Base-by-base conservation (phyloP, 2,888 invertebrate species). In the Polyommatus iphigenia region DNA sequence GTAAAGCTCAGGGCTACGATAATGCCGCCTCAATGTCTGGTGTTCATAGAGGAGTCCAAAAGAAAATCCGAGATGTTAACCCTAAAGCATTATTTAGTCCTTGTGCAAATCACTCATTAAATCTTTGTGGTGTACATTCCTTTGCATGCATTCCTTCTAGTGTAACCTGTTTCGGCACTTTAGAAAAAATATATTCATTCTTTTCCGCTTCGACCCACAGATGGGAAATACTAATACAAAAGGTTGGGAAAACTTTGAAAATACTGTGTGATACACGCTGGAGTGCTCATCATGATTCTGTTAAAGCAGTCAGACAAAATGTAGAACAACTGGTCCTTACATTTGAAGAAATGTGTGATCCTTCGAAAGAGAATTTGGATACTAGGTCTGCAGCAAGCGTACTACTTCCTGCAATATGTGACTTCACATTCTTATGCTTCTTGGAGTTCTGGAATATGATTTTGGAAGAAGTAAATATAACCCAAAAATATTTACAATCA, bases 1-100 rank as follows among this genome's bases (percentile, higher is more conserved):
- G 81, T 76, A 78, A 81, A 46, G 79, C 78, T 79, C 81, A 81
- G 77, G 79, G 79, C 67, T 81, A 81, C 78, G 80, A 81, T 71
- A 82, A 81, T 79, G 80, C 80, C 46, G 54, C 36, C 36, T 41
- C 36, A 41, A 41, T 41, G 36, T 36, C 36, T 36, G 36, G 36
- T 41, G 36, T 41, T 41, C 36, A 7, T 41, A 8, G 36, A 41
- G 36, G 36, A 41, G 36, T 41, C 36, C 36, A 41, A 7, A 41
- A 41, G 8, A 41, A 41, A 41, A 41, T 32, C 36, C 36, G 36
- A 41, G 36, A 41, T 41, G 36, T 71, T 32, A 77, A 79, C 76
- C 78, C 79, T 62, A 80, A 78, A 77, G 78, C 80, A 13, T 41
- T 81, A 57, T 80, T 79, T 62, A 78, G 59, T 29, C 75, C 77